Percentiles rank a stretch among this genome's conserved stretches.
Conservation (phyloP, 2,113 vertebrate genomes). For the Xenus cinereus region DNA sequence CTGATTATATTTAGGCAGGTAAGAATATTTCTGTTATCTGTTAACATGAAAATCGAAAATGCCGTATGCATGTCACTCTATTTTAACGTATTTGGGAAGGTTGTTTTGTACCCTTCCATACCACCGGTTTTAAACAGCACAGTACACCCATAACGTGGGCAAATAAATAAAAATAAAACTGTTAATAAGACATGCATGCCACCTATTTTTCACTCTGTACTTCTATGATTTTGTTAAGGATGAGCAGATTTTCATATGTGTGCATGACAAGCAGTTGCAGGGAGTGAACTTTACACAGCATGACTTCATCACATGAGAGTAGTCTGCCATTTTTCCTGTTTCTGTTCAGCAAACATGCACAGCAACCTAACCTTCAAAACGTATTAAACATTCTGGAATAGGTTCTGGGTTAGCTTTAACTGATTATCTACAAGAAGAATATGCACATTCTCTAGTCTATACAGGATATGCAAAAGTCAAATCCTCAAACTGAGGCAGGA, state of each 20-base stretch:
- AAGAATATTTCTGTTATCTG: not conserved
- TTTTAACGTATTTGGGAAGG: accelerated
- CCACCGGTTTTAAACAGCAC: not conserved
- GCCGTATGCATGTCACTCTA: accelerated
- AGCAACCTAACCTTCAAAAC: not conserved
- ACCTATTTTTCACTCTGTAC: not conserved
- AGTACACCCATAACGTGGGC: not conserved
- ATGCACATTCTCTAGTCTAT: accelerated
- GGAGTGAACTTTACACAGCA: constrained; percentile 5
- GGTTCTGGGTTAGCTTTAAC: not conserved
- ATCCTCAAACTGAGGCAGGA: accelerated
- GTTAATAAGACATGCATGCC: accelerated
- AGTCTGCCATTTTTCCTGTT: constrained; percentile 5
- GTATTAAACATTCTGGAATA: not conserved
- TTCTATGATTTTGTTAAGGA: not conserved
- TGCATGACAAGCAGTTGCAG: not conserved
- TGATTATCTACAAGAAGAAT: not conserved
- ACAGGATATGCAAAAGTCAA: not conserved
- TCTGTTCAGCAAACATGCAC: not conserved
- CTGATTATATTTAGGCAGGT: not conserved
- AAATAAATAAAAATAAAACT: not conserved
- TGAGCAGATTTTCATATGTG: not conserved
- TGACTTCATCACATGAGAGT: not conserved
- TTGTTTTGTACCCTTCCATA: not conserved
- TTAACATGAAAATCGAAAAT: accelerated